Evolutionary conservation across 2,797 vertebrate genomes (phyloP).

Genomic region (Danio jaintianensis): DNA sequence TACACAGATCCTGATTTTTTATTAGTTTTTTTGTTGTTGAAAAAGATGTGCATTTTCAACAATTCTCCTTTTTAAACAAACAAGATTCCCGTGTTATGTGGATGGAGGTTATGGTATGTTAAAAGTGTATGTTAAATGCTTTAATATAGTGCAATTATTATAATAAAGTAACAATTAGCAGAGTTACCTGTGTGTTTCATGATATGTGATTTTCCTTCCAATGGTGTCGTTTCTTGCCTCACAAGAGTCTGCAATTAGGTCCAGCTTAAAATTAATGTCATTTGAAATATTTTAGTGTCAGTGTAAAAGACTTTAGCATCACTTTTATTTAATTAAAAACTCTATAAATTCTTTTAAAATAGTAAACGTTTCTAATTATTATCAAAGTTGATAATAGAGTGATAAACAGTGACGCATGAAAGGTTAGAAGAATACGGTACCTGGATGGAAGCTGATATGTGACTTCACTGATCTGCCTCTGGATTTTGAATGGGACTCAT

Average conservation of each 20-base stretch:
- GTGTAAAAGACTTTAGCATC: too few species aligned
- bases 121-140: neutral
- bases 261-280: too few species aligned
- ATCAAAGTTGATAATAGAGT: too few species aligned
- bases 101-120: neutral
- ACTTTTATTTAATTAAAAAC: too few species aligned
- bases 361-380: too few species aligned
- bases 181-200: neutral
- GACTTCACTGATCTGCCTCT: too few species aligned
- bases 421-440: too few species aligned
- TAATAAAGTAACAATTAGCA: neutral
- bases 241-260: neutral
- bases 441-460: too few species aligned
- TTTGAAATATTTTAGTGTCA: too few species aligned
- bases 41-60: constrained; percentile 12
- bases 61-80: constrained; percentile 6
- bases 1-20: constrained; percentile 44
- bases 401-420: too few species aligned
- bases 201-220: neutral
- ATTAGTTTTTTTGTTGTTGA: constrained; percentile 38
- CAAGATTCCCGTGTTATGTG: neutral
- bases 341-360: too few species aligned
- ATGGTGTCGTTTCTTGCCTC: neutral
- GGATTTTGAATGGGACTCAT: too few species aligned
- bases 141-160: neutral